Base-by-base conservation (phyloP, 1,140 invertebrate species). In the Ceratosolen fusciceps region DNA sequence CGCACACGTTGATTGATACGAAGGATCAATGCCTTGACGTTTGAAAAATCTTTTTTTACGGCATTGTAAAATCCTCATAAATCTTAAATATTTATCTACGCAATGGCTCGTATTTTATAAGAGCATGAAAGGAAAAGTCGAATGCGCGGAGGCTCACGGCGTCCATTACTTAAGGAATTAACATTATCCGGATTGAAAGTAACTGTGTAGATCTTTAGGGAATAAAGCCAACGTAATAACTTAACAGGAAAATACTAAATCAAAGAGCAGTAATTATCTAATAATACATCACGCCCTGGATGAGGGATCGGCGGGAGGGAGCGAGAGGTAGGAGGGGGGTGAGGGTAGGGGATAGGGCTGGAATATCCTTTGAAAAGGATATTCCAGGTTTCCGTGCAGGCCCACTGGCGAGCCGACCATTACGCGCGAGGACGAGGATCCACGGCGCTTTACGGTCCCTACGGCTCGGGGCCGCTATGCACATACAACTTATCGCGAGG, bases 401-500 rank as follows among this genome's bases (percentile, higher is more conserved):
- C n/a, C n/a, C n/a, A 65, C 60, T 19, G 37, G n/a, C n/a, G n/a
- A 21, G 16, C 0, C 24, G 0, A 2, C n/a, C 26, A 39, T 19
- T 54, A 31, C 12, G 12, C 29, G 37, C 14, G n/a, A 21, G 54
- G 9, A 58, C n/a, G n/a, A 21, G 7, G 1, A 16, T 49, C 37
- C 39, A 7, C 24, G 19, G 10, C 5, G 26, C 43, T 34, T 71
- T 3, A 52, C 54, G 21, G 54, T 70, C n/a, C 67, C 9, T 29
- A 9, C 10, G 29, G 54, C 12, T 39, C 29, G 0, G 21, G 39
- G 47, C 2, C 68, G 26, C 31, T 19, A 9, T 34, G 10, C 5
- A 71, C 43, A n/a, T 71, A 54, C 10, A 39, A 60, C 37, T 74
- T 74, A 58, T 60, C 24, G 52, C 52, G 16, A 58, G 10, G 56